Base-by-base conservation (phyloP, 2,888 invertebrate genomes). In the Halocaridina rubra region DNA sequence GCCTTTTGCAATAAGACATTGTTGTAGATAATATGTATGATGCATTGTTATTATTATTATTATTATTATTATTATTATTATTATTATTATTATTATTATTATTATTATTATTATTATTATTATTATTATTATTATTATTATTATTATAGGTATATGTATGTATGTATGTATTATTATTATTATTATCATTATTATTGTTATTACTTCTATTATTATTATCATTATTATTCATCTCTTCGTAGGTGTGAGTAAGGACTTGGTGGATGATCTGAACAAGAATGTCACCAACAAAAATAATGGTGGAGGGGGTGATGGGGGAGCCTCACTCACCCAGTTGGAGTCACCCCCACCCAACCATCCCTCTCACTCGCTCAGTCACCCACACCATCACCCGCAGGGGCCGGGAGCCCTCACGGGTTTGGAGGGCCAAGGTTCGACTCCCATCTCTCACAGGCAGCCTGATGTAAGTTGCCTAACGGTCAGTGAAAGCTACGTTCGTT, bases 231-330 rank as follows among this genome's bases (percentile, higher is more conserved):
- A 1, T 19, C 8, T 5, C 30, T 39, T n/a, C 30, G 5, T 80
- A 84, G 84, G 84, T 29, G 67, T 84, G 29, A 80, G 39, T 59
- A 84, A 84, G 69, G 84, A 84, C n/a, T 33, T 84, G 10, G 61
- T 79, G 29, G 84, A 84, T 19, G 84, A 84, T 59, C 75, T 75
- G 2, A 84, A 80, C 80, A 84, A 84, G 24, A 84, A 84, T 75
- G 84, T 79, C 13, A 64, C 79, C 19, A 67, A 53, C 76, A 84
- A 79, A 16, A 22, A 53, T 3, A 29, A 3, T 7, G 72, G 46
- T 0, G 39, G 64, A 0, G 33, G 77, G 2, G 64, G 8, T n/a
- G 71, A 30, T 8, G 71, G 71, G 2, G 71, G 71, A 3, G 71
- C 72, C 24, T 80, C 80, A 7, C 80, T 80, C 72, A 80, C 80